These are phyloP conservation scores for Siphamia tubifer DNA, from an alignment of 2,113 vertebrate species.

Conservation along the genomic window DNA sequence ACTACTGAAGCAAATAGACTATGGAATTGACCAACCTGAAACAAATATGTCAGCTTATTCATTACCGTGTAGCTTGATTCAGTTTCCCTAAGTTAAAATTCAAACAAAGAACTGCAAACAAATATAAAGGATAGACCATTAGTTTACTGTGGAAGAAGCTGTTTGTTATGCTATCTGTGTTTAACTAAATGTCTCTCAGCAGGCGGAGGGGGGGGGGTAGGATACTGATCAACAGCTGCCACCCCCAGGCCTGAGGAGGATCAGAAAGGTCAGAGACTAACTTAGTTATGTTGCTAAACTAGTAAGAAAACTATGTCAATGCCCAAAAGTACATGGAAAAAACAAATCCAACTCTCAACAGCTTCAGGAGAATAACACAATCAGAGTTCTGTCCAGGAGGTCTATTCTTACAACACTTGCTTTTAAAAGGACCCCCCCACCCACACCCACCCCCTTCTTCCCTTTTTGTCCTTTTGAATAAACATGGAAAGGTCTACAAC, in stretches of 20 bases:
- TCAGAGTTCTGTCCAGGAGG: constrained; percentile 72
- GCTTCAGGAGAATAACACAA: constrained; percentile 28
- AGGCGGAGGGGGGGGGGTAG: neutral
- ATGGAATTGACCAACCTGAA: constrained; percentile 83
- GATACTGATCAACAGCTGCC: constrained; percentile 77
- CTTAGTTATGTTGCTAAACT: constrained; percentile 62
- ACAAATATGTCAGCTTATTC: constrained; percentile 73
- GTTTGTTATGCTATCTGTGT: constrained; percentile 71
- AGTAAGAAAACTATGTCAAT: constrained; percentile 80
- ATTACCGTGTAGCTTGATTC: constrained; percentile 51
- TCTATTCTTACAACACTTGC: constrained; percentile 31
- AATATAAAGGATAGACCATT: constrained; percentile 43
- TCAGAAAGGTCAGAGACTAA: constrained; percentile 63
- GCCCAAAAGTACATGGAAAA: constrained; percentile 80
- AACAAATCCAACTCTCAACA: constrained; percentile 66
- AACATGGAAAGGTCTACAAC: constrained; percentile 53
- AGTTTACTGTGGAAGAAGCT: constrained; percentile 46
- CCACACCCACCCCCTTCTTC: constrained; percentile 46
- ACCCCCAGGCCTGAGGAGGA: constrained; percentile 75
- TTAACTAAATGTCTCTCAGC: constrained; percentile 44
- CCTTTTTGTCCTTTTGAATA: constrained; percentile 82
- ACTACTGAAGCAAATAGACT: constrained; percentile 79
- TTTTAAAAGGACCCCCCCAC: constrained; percentile 53
- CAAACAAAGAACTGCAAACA: constrained; percentile 50
- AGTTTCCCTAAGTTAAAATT: constrained; percentile 56